A percentile compares a stretch with the other conserved stretches of the same genome.
Conservation (phyloP, 2,113 vertebrate genomes). For the Agelaius tricolor region DNA sequence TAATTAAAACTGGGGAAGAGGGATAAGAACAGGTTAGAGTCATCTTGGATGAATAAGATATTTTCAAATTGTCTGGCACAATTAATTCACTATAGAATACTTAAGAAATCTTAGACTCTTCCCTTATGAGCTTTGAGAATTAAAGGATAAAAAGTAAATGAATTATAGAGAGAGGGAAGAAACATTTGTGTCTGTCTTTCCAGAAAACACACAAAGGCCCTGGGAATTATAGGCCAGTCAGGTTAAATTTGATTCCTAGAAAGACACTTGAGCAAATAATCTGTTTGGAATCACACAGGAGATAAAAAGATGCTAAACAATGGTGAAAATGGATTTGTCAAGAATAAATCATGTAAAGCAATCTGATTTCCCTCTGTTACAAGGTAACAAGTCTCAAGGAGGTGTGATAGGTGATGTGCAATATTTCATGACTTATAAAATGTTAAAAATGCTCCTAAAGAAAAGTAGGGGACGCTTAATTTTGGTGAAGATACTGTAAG, state of each 20-base stretch:
- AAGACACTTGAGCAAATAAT: background rate
- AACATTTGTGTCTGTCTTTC: background rate
- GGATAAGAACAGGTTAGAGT: background rate
- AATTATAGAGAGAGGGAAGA: background rate
- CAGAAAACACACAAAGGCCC: background rate
- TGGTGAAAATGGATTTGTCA: background rate
- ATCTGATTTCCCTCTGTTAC: background rate
- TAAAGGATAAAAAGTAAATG: background rate
- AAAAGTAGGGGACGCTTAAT: background rate
- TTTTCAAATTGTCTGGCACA: slow-evolving; percentile 19
- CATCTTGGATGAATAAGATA: background rate
- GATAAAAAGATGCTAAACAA: background rate
- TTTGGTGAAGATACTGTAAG: background rate
- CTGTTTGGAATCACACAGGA: background rate
- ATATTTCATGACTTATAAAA: background rate
- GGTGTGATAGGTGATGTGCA: background rate
- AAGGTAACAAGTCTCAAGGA: background rate
- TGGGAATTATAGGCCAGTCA: background rate
- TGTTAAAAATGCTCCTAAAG: background rate
- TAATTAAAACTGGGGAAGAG: slow-evolving; percentile 14
- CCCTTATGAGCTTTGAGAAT: background rate
- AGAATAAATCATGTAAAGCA: background rate
- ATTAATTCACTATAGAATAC: background rate
- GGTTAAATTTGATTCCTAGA: slow-evolving; percentile 10
- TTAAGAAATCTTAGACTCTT: background rate